Percentiles rank a stretch among this genome's conserved stretches.
These are phyloP conservation scores for Frankliniella intonsa DNA, from an alignment of 2,888 invertebrate genomes.

Conservation along the genomic window DNA sequence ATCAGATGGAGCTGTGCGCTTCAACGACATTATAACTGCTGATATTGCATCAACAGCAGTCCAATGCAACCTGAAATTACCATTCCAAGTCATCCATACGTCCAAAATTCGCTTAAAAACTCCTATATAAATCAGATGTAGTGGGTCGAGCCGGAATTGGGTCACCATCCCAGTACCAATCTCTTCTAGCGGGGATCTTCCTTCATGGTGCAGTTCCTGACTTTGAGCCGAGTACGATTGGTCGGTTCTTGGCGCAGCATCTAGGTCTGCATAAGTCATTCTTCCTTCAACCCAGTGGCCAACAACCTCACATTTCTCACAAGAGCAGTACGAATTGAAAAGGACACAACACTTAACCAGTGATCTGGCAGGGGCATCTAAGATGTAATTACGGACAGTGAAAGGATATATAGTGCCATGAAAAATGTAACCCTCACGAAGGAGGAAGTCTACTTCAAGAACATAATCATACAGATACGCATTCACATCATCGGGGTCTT, in stretches of 20 bases:
- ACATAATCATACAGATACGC: too few relatives aligned
- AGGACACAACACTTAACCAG: conserved; percentile 31
- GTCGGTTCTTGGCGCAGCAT: conserved; percentile 29
- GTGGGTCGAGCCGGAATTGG: conserved; percentile 33
- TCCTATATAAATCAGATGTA: conserved; percentile 38
- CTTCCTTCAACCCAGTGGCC: conserved; percentile 35
- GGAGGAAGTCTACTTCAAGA: too few relatives aligned
- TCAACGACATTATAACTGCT: too few relatives aligned
- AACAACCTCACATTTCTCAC: conserved; percentile 33
- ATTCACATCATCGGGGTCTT: too few relatives aligned
- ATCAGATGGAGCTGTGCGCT: too few relatives aligned
- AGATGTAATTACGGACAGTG: conserved; percentile 31
- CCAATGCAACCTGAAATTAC: too few relatives aligned
- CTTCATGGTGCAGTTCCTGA: conserved; percentile 36
- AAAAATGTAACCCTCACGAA: too few relatives aligned
- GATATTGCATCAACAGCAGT: too few relatives aligned
- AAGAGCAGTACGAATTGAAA: conserved; percentile 32
- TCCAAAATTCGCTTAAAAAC: conserved; percentile 37
- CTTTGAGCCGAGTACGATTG: conserved; percentile 32
- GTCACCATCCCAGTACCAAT: conserved; percentile 36
- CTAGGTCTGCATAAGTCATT: conserved; percentile 32
- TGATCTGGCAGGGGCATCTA: conserved; percentile 34
- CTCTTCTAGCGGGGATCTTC: conserved; percentile 35
- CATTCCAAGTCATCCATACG: conserved; percentile 32
- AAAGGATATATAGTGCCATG: conserved; percentile 23